Conservation (phyloP, 2,797 vertebrate species). For the Nannoperca australis region DNA sequence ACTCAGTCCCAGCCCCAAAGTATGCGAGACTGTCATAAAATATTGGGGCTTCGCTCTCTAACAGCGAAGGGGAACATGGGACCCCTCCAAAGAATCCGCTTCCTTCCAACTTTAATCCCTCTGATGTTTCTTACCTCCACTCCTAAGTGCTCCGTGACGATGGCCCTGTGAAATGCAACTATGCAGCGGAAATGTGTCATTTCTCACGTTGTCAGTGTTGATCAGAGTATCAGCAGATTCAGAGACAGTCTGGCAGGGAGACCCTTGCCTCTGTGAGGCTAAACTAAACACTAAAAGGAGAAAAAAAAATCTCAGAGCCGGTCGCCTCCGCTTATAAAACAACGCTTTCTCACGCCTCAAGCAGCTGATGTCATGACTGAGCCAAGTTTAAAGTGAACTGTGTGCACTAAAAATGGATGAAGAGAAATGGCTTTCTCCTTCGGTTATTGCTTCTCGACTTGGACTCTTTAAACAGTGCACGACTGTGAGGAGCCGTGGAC, state of each 20-base stretch:
- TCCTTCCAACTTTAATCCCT: conserved; percentile 75
- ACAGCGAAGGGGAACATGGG: conserved; percentile 53
- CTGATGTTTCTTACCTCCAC: conserved; percentile 62
- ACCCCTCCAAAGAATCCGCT: conserved; percentile 67
- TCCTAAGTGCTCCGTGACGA: conserved; percentile 69
- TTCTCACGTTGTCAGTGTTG: conserved; percentile 78
- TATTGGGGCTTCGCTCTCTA: conserved; percentile 51
- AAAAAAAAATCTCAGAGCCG: conserved; percentile 37
- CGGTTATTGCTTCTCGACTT: conserved; percentile 61
- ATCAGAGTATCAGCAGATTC: conserved; percentile 68
- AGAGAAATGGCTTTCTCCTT: conserved; percentile 68
- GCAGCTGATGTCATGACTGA: conserved; percentile 81
- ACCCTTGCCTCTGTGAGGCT: conserved; percentile 55
- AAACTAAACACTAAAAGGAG: conserved; percentile 69
- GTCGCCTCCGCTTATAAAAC: conserved; percentile 74
- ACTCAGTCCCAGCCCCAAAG: conserved; percentile 51
- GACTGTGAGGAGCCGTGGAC: conserved; percentile 49
- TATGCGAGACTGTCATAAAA: conserved; percentile 58
- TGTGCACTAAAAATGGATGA: conserved; percentile 77
- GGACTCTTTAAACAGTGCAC: conserved; percentile 65
- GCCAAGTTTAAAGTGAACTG: conserved; percentile 75
- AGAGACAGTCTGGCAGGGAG: conserved; percentile 63
- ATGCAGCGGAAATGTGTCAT: conserved; percentile 72
- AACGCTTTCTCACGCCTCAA: conserved; percentile 83
- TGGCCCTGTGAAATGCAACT: conserved; percentile 55